phyloP scores from a whole-genome alignment of 1,140 invertebrate species.

The Euwallacea similis region DNA sequence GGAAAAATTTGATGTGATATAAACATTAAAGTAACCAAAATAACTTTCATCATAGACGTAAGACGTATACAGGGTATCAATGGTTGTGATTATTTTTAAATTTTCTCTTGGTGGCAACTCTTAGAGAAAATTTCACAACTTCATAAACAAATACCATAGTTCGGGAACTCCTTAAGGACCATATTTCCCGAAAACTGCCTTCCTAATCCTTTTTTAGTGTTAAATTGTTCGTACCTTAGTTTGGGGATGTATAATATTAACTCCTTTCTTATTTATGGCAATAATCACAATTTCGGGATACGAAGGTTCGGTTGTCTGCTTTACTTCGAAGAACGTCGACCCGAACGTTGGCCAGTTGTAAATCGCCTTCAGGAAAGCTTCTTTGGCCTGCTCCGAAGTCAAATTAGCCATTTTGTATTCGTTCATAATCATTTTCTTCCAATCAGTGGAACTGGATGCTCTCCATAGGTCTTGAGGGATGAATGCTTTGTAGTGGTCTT shows the following conservation, averaged over 20 bases:
- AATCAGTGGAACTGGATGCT: conserved; percentile 73
- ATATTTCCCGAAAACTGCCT: too few species aligned
- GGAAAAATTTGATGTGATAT: neutral
- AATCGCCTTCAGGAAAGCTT: conserved; percentile 80
- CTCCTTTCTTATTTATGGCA: conserved; percentile 89
- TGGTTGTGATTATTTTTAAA: too few species aligned
- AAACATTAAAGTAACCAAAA: neutral
- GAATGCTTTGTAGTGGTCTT: conserved; percentile 71
- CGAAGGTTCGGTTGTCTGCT: conserved; percentile 80
- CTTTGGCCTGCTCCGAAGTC: conserved; percentile 75
- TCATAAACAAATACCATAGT: too few species aligned
- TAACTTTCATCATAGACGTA: neutral
- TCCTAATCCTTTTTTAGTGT: neutral
- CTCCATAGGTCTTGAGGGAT: conserved; percentile 80
- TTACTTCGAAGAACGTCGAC: conserved; percentile 95
- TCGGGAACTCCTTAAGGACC: too few species aligned
- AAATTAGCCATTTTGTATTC: conserved; percentile 61
- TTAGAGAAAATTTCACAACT: too few species aligned
- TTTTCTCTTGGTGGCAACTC: too few species aligned
- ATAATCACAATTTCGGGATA: conserved; percentile 85
- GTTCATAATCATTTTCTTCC: conserved; percentile 76
- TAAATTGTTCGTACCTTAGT: conserved; percentile 67
- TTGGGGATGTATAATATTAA: conserved; percentile 84
- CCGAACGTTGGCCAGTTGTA: conserved; percentile 88
- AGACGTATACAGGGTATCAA: neutral